Conservation (phyloP, 2,888 invertebrate genomes). For the Octonoba sinensis region DNA sequence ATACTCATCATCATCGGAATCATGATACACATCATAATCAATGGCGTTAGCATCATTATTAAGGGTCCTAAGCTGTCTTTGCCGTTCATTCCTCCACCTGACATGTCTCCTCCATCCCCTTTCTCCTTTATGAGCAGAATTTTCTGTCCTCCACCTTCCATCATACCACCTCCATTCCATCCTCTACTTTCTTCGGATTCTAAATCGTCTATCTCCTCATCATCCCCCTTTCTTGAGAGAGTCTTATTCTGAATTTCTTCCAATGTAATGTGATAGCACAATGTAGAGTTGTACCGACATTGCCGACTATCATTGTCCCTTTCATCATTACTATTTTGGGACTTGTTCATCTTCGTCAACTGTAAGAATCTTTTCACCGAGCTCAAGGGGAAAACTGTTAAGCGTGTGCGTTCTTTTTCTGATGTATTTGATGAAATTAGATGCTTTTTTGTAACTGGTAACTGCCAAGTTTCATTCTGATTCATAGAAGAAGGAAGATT, state of each 20-base stretch:
- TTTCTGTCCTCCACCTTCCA: constrained; percentile 32
- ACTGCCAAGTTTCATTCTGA: constrained; percentile 4
- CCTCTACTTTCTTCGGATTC: constrained; percentile 24
- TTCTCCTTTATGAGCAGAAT: constrained; percentile 56
- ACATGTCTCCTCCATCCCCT: constrained; percentile 24
- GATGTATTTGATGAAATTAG: neutral
- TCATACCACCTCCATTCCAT: constrained; percentile 15
- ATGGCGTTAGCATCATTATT: constrained; percentile 52
- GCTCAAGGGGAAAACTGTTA: constrained; percentile 23
- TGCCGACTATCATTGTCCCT: too few relatives aligned
- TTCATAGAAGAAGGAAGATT: too few relatives aligned
- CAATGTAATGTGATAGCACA: too few relatives aligned
- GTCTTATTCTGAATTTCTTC: too few relatives aligned
- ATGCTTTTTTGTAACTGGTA: constrained; percentile 9
- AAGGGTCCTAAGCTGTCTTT: constrained; percentile 37
- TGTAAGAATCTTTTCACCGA: constrained; percentile 26
- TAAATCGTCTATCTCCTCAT: neutral
- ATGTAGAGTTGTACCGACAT: too few relatives aligned
- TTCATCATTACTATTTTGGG: too few relatives aligned
- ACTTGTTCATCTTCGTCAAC: too few relatives aligned
- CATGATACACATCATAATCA: constrained; percentile 61
- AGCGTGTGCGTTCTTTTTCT: neutral
- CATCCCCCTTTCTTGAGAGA: neutral
- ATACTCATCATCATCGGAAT: constrained; percentile 59
- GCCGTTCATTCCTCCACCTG: constrained; percentile 2